Percentiles rank a stretch among this genome's conserved stretches.
These are phyloP conservation scores for Ageneiosus marmoratus DNA, from an alignment of 2,113 vertebrate species.

Conservation along the genomic window DNA sequence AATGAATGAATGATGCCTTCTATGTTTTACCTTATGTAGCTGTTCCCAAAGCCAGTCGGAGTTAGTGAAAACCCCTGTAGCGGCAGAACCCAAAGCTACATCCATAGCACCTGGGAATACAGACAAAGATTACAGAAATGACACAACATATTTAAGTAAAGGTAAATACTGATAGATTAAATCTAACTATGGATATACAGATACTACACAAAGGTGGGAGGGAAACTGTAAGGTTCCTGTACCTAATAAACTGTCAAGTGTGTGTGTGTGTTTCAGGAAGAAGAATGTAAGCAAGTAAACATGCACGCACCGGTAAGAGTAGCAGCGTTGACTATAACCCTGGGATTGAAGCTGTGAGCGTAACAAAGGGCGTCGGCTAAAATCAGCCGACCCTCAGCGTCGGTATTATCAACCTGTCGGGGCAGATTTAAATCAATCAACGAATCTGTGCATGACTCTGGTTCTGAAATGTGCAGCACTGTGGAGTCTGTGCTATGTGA, in stretches of 20 bases:
- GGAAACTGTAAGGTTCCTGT: neutral
- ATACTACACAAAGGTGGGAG: neutral
- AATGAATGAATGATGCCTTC: neutral
- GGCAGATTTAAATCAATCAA: neutral
- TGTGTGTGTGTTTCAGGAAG: neutral
- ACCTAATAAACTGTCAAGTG: neutral
- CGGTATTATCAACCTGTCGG: conserved; percentile 91
- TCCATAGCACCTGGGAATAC: conserved; percentile 86
- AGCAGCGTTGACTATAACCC: conserved; percentile 87
- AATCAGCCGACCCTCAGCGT: conserved; percentile 90
- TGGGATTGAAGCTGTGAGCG: conserved; percentile 86
- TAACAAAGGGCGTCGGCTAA: conserved; percentile 94
- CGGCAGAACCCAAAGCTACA: conserved; percentile 89
- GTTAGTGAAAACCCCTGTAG: conserved; percentile 92
- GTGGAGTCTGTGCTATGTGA: neutral
- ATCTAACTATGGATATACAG: neutral
- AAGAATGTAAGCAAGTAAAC: neutral
- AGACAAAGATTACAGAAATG: neutral
- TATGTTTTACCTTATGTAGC: conserved; percentile 72
- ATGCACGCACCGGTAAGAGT: conserved; percentile 90
- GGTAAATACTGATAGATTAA: neutral
- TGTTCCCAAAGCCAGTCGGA: conserved; percentile 91
- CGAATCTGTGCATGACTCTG: neutral
- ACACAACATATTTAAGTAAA: neutral
- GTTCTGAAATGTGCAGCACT: neutral